Percentiles rank a stretch among this genome's conserved stretches.
Conservation (phyloP, 2,113 vertebrate genomes). For the Ammodytes dubius region DNA sequence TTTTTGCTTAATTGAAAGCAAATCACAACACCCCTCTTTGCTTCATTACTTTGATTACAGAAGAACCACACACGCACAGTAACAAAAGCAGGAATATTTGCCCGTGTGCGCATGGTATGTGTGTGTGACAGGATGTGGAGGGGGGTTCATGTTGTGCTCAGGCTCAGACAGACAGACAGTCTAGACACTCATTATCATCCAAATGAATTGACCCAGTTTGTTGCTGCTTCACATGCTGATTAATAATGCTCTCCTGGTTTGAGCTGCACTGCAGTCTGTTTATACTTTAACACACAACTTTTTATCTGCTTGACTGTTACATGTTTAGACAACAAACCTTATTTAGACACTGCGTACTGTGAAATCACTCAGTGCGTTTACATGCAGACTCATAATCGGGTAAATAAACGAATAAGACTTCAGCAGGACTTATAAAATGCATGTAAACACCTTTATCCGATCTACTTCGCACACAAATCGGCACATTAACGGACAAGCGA, state of each 20-base stretch:
- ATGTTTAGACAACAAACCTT: constrained; percentile 1
- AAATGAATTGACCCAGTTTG: constrained; percentile 73
- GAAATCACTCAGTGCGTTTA: constrained; percentile 7
- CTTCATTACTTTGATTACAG: constrained; percentile 61
- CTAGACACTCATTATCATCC: constrained; percentile 71
- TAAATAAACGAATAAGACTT: too few species aligned
- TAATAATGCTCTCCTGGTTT: constrained; percentile 41
- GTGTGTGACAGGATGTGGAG: neutral
- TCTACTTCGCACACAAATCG: too few species aligned
- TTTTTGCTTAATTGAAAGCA: constrained; percentile 66
- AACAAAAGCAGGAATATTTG: neutral
- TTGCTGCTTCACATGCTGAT: constrained; percentile 38
- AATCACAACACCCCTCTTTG: constrained; percentile 33
- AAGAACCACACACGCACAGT: neutral
- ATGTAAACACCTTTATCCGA: too few species aligned
- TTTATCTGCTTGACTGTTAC: neutral
- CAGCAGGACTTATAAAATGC: too few species aligned
- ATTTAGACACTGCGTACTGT: neutral
- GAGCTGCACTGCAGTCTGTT: neutral
- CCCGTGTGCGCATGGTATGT: constrained; percentile 5
- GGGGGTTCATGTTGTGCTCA: constrained; percentile 25
- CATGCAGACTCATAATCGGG: too few species aligned
- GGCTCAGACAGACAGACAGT: constrained; percentile 61
- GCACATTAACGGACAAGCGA: too few species aligned
- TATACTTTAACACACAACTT: constrained; percentile 12